Evolutionary conservation across 2,888 invertebrate genomes (phyloP).

Genomic region (Drosophila neonasuta): DNA sequence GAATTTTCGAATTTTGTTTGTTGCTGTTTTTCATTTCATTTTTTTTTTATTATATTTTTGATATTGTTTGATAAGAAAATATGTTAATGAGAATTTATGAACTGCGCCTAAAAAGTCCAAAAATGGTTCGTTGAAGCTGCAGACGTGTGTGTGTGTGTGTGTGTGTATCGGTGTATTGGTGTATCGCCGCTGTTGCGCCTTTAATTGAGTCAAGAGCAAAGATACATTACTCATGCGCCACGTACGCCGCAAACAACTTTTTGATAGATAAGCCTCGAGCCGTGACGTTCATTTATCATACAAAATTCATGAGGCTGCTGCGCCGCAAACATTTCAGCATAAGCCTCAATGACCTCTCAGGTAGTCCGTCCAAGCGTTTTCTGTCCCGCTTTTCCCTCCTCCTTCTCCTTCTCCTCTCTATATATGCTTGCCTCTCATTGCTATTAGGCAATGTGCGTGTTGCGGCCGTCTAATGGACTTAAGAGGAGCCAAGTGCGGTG

Average conservation of each 20-base stretch:
- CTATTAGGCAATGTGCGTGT: constrained; percentile 53
- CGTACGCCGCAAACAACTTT: constrained; percentile 57
- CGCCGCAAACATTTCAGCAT: constrained; percentile 30
- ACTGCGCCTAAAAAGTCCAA: constrained; percentile 32
- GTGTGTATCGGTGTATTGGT: constrained; percentile 1
- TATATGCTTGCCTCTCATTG: not conserved
- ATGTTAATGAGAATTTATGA: constrained; percentile 48
- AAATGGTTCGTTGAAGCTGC: constrained; percentile 14
- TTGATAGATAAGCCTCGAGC: constrained; percentile 66
- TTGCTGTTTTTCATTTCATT: constrained; percentile 25
- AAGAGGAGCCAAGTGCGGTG: constrained; percentile 15
- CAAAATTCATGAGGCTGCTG: constrained; percentile 68
- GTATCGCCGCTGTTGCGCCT: constrained; percentile 17
- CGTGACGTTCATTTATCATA: constrained; percentile 72
- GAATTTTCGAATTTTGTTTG: not conserved
- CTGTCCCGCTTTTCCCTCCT: not conserved
- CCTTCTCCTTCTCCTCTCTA: not conserved
- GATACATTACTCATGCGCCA: constrained; percentile 68
- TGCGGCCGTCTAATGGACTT: constrained; percentile 42
- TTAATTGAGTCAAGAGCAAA: constrained; percentile 51
- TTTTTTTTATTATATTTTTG: constrained; percentile 14
- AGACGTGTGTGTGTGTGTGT: constrained; percentile 14
- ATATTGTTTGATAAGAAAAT: constrained; percentile 60
- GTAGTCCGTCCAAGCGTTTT: constrained; percentile 13
- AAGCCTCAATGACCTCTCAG: constrained; percentile 38